Evolutionary conservation across 2,888 invertebrate genomes (phyloP).

Genomic region (Laothoe populi): DNA sequence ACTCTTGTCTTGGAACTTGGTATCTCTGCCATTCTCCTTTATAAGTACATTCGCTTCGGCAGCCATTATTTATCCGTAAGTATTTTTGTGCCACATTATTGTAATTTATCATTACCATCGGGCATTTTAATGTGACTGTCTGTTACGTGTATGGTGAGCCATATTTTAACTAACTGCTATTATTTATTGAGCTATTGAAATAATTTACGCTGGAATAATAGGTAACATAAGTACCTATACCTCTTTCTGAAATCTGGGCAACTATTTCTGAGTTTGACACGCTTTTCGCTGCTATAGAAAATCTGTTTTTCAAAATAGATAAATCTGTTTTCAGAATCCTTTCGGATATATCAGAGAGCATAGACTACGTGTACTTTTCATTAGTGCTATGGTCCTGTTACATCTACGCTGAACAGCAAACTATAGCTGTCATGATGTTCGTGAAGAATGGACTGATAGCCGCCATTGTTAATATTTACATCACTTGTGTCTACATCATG

Average conservation of each 20-base stretch:
- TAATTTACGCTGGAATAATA: no score
- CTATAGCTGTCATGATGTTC: conserved; percentile 92
- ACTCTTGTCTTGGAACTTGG: conserved; percentile 91
- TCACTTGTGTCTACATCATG: conserved; percentile 88
- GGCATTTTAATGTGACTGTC: no score
- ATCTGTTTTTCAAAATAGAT: no score
- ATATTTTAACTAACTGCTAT: no score
- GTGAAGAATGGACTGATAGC: conserved; percentile 91
- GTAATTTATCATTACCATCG: background rate
- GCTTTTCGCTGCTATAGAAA: no score
- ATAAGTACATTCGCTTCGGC: conserved; percentile 89
- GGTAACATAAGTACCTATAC: no score
- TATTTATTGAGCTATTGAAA: no score
- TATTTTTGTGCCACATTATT: conserved; percentile 35
- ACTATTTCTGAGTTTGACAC: no score
- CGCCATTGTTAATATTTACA: conserved; percentile 91
- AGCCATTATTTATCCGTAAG: conserved; percentile 90
- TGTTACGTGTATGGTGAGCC: no score
- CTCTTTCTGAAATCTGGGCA: no score
- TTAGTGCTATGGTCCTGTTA: conserved; percentile 93
- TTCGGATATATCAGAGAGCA: conserved; percentile 79
- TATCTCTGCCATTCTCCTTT: conserved; percentile 93
- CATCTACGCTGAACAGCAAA: conserved; percentile 93
- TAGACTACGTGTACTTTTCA: conserved; percentile 88
- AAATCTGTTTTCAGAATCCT: conserved; percentile 71